phyloP scores from a whole-genome alignment of 2,797 vertebrate species.

The Apogon hyalosoma region DNA sequence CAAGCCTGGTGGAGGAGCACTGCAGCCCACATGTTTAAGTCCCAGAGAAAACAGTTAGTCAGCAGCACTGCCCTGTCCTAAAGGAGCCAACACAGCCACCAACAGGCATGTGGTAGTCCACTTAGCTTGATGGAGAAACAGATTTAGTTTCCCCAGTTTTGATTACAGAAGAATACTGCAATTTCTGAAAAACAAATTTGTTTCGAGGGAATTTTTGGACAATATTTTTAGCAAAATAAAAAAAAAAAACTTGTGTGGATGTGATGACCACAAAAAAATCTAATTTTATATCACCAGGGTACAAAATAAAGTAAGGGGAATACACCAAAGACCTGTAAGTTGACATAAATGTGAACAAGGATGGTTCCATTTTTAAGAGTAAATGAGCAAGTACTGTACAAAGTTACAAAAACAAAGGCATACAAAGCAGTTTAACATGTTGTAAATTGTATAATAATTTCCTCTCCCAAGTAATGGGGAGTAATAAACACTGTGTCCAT shows the following conservation, averaged over 20 bases:
- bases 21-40: slow-evolving; percentile 64
- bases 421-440: background rate
- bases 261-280: slow-evolving; percentile 15
- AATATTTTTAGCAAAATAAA: slow-evolving; percentile 47
- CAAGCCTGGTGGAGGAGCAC: slow-evolving; percentile 54
- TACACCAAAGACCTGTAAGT: background rate
- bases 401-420: too few relatives aligned
- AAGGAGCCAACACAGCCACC: slow-evolving; percentile 44
- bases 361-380: background rate
- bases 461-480: background rate
- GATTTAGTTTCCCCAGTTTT: slow-evolving; percentile 61
- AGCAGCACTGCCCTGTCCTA: slow-evolving; percentile 60
- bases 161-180: slow-evolving; percentile 43
- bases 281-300: slow-evolving; percentile 7
- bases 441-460: background rate
- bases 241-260: slow-evolving; percentile 41
- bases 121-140: slow-evolving; percentile 46
- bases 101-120: slow-evolving; percentile 57
- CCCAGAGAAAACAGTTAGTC: slow-evolving; percentile 70
- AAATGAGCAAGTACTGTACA: background rate
- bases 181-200: slow-evolving; percentile 52
- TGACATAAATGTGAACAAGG: slow-evolving; percentile 3
- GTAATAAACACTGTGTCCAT: slow-evolving; percentile 13
- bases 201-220: slow-evolving; percentile 24
- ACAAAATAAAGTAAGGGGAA: slow-evolving; percentile 2